Percentiles rank a stretch among this genome's conserved stretches.
Evolutionary conservation across 2,888 invertebrate species (phyloP).

Genomic region (Anthophora plumipes): DNA sequence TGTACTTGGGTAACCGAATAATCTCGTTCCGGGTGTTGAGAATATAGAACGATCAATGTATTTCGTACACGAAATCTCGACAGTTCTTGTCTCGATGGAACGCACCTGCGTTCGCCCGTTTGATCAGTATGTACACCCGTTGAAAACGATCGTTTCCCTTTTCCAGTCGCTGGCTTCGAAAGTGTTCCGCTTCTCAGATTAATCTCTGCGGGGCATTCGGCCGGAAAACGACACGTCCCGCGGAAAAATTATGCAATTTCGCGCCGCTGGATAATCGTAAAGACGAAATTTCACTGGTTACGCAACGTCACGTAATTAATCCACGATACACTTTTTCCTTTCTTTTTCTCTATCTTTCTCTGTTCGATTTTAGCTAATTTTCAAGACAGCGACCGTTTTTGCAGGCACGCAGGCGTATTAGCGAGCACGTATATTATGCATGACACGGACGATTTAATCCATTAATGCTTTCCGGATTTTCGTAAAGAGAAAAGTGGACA

Average conservation of each 20-base stretch:
- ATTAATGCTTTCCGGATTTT: constrained; percentile 9
- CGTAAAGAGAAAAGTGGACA: too few relatives aligned
- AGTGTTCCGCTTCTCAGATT: constrained; percentile 46
- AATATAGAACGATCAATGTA: constrained; percentile 39
- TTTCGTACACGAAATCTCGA: constrained; percentile 46
- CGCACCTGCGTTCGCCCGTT: constrained; percentile 18
- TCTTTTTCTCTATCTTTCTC: neutral
- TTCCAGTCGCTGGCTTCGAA: constrained; percentile 45
- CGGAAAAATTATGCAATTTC: constrained; percentile 33
- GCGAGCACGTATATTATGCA: neutral
- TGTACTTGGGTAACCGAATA: constrained; percentile 41
- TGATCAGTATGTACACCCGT: neutral
- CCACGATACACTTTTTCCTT: neutral
- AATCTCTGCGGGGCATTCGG: constrained; percentile 40
- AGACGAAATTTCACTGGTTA: constrained; percentile 30
- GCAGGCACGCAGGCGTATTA: neutral
- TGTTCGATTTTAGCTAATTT: rapidly evolving
- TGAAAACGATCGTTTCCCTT: constrained; percentile 3
- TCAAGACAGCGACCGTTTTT: neutral
- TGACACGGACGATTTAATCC: neutral
- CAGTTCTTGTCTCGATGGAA: neutral
- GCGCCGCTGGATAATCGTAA: constrained; percentile 18
- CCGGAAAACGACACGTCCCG: constrained; percentile 49
- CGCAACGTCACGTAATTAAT: constrained; percentile 27
- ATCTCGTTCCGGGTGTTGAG: constrained; percentile 51